Base-by-base conservation (phyloP, 1,140 invertebrate genomes). In the Anadara kagoshimensis region DNA sequence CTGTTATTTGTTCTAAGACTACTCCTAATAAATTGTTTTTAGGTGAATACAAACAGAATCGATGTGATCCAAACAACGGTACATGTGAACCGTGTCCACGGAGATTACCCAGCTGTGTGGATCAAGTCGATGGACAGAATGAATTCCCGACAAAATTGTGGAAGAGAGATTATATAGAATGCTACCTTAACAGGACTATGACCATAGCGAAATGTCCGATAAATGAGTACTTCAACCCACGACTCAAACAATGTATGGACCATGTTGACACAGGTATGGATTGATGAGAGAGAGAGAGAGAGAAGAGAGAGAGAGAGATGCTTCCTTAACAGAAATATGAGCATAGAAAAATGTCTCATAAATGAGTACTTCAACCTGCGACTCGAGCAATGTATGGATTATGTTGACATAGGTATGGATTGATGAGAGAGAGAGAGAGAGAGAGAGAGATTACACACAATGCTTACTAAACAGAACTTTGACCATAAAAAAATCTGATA, bases 11-110 rank as follows among this genome's bases (percentile, higher is more conserved):
- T 49, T 18, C 14, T 14, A 18, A 4, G 2, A 4, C 10, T 4
- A 49, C 47, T 18, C 4, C n/a, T 14, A 18, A 18, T 49, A 3
- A 49, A 22, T 54, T 26, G 41, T 22, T 58, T 59, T 5, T 72
- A 78, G 79, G 79, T 75, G 76, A 78, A 56, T 78, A 81, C 61
- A 44, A 26, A 1, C 67, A 59, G 24, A 72, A 72, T 49, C 12
- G 22, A 3, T 72, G 70, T 53, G 24, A 49, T 43, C 29, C 44
- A 26, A 16, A 56, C 54, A 43, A 67, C 64, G 54, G 43, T 26
- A n/a, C 24, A 8, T 72, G 70, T 49, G 8, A 49, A n/a, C 70
- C 70, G 12, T 72, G 70, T 59, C 70, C 70, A n/a, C 26, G 47
- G n/a, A 22, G 70, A 14, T 45, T 72, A 3, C 62, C 70, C 20